Percentiles rank a stretch among this genome's conserved stretches.
Evolutionary conservation across 1,140 invertebrate species (phyloP).

Genomic region (Ectropis grisescens): DNA sequence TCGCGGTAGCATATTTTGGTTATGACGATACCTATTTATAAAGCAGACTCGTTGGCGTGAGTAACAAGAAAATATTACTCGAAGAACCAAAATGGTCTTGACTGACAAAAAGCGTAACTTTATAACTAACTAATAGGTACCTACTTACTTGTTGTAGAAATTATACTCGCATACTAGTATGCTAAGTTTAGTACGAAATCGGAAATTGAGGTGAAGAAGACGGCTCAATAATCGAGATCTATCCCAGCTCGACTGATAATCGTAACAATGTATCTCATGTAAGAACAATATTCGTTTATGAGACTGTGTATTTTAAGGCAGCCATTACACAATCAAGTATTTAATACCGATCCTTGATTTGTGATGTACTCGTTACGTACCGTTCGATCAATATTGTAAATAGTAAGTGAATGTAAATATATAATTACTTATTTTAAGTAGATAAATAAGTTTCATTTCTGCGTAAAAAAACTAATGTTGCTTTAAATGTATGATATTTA

Average conservation of each 20-base stretch:
- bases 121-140: too few relatives aligned
- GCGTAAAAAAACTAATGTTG: constrained; percentile 26
- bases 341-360: constrained; percentile 12
- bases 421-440: too few relatives aligned
- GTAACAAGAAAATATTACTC: too few relatives aligned
- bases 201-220: too few relatives aligned
- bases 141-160: too few relatives aligned
- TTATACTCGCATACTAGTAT: too few relatives aligned
- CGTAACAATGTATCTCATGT: constrained; percentile 53
- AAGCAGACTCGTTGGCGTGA: too few relatives aligned
- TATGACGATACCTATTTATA: too few relatives aligned
- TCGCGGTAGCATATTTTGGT: too few relatives aligned
- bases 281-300: constrained; percentile 55
- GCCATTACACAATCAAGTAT: constrained; percentile 38
- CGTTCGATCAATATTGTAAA: constrained; percentile 40
- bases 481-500: constrained; percentile 62
- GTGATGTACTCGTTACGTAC: constrained; percentile 14
- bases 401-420: constrained; percentile 21
- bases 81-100: too few relatives aligned
- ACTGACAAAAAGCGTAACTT: too few relatives aligned
- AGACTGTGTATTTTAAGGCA: constrained; percentile 58
- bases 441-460: constrained; percentile 15
- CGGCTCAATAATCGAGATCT: constrained; percentile 33
- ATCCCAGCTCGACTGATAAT: constrained; percentile 46
- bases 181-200: too few relatives aligned